phyloP scores from a whole-genome alignment of 1,140 invertebrate species.

The Tyrophagus putrescentiae region DNA sequence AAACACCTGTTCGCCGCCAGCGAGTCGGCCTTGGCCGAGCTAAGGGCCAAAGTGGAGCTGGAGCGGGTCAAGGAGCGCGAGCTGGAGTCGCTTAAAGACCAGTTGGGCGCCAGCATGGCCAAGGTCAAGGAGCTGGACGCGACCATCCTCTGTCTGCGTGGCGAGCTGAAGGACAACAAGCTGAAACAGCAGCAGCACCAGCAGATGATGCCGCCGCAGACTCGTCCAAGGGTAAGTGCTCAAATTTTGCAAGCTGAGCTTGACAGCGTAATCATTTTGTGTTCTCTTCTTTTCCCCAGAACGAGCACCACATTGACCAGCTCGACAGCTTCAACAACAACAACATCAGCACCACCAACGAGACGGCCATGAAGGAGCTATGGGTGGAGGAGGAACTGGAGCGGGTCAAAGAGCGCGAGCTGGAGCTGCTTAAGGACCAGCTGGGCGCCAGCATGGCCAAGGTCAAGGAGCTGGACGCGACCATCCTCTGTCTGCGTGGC shows the following conservation, averaged over 20 bases:
- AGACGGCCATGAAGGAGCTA: conserved; percentile 56
- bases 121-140: conserved; percentile 60
- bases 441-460: conserved; percentile 47
- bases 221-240: too few relatives aligned
- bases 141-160: too few relatives aligned
- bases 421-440: conserved; percentile 56
- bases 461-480: neutral
- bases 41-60: conserved; percentile 52
- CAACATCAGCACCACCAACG: conserved; percentile 41
- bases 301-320: neutral
- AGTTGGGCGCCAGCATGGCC: conserved; percentile 50
- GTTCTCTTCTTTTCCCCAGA: neutral
- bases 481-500: too few relatives aligned
- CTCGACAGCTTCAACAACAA: conserved; percentile 2
- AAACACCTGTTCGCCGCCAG: conserved; percentile 38
- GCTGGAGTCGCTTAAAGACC: conserved; percentile 55
- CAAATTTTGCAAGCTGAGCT: too few relatives aligned
- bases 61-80: conserved; percentile 75
- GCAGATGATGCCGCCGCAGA: too few relatives aligned
- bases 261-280: too few relatives aligned
- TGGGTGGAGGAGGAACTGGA: conserved; percentile 56
- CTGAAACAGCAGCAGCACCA: too few relatives aligned
- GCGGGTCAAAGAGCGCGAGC: conserved; percentile 67
- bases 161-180: too few relatives aligned
- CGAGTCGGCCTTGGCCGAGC: conserved; percentile 57